These are phyloP conservation scores for Falco punctatus DNA, from an alignment of 2,113 vertebrate genomes.

Conservation along the genomic window DNA sequence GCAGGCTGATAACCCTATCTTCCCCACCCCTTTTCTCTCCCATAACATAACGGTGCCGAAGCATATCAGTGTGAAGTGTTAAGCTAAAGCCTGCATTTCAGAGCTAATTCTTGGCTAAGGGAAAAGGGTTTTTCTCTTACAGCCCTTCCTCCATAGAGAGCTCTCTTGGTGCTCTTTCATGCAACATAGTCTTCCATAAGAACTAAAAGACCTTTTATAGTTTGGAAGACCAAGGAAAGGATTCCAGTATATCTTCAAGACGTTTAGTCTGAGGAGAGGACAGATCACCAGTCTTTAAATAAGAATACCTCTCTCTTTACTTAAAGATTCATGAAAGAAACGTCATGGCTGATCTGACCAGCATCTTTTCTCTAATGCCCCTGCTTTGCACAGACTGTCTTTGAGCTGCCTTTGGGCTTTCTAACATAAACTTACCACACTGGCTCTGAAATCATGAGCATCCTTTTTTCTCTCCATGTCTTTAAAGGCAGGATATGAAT, in stretches of 20 bases:
- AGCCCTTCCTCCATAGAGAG: not conserved
- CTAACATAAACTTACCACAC: not conserved
- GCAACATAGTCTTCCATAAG: not conserved
- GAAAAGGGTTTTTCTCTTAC: not conserved
- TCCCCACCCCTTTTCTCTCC: not conserved
- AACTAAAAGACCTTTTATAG: not conserved
- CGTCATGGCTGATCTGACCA: not conserved
- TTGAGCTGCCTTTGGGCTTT: not conserved
- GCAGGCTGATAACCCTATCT: not conserved
- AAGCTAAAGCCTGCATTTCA: not conserved
- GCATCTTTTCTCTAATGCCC: not conserved
- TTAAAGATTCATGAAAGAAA: not conserved
- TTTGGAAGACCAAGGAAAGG: not conserved
- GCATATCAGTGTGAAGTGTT: not conserved
- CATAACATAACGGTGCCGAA: not conserved
- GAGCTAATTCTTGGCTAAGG: not conserved
- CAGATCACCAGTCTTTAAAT: not conserved
- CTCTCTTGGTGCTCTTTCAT: not conserved
- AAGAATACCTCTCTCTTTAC: not conserved
- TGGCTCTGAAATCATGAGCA: not conserved
- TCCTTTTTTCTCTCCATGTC: not conserved
- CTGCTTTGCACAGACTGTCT: not conserved
- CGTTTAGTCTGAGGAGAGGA: not conserved
- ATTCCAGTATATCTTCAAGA: not conserved
- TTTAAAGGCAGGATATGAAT: not conserved